Percentiles rank a stretch among this genome's conserved stretches.
phyloP scores from a whole-genome alignment of 1,140 invertebrate genomes.

The Drosophila biarmipes region DNA sequence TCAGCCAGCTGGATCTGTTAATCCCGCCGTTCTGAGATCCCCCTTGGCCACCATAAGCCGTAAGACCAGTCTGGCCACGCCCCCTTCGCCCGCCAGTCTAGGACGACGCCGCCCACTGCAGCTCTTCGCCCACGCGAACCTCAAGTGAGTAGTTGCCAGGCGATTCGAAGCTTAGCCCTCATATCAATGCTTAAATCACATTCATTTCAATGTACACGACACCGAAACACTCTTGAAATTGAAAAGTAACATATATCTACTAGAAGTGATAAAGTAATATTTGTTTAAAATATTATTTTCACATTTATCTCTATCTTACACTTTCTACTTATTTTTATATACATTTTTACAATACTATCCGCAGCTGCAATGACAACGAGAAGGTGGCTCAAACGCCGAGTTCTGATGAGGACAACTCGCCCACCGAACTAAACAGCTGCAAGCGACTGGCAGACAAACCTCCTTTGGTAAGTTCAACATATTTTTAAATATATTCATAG shows the following conservation, averaged over 20 bases:
- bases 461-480: conserved; percentile 88
- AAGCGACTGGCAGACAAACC: conserved; percentile 91
- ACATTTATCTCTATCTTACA: not conserved
- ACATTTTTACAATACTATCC: not conserved
- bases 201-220: conserved; percentile 46
- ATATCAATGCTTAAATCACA: conserved; percentile 55
- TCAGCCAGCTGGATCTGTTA: conserved; percentile 11
- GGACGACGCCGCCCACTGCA: conserved; percentile 73
- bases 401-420: conserved; percentile 93
- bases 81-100: conserved; percentile 54
- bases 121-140: conserved; percentile 73
- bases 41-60: conserved; percentile 28
- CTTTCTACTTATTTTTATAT: not conserved
- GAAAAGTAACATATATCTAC: not conserved
- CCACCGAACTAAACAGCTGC: conserved; percentile 94
- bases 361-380: conserved; percentile 79
- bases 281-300: not conserved
- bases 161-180: conserved; percentile 1
- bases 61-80: conserved; percentile 46
- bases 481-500: not conserved
- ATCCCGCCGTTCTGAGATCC: conserved; percentile 13
- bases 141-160: conserved; percentile 68
- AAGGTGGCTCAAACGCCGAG: conserved; percentile 87
- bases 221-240: not conserved
- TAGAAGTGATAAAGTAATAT: not conserved